Percentiles rank a stretch among this genome's conserved stretches.
These are phyloP conservation scores for Nettapus auritus DNA, from an alignment of 2,113 vertebrate species.

Conservation along the genomic window DNA sequence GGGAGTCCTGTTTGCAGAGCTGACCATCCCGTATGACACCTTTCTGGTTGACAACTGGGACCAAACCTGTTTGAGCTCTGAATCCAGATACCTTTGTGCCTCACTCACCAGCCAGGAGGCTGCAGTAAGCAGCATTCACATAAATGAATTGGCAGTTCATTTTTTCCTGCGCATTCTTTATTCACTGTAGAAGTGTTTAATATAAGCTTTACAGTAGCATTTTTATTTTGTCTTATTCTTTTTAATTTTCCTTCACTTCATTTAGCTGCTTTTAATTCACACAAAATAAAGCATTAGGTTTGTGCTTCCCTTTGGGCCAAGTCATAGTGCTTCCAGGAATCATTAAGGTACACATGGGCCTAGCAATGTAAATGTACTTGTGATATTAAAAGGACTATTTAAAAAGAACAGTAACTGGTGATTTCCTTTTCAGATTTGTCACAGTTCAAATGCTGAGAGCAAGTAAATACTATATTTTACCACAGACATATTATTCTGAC, in stretches of 20 bases:
- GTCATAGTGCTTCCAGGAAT: constrained; percentile 44
- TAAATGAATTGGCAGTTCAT: not conserved
- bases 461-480: constrained; percentile 53
- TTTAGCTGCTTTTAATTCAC: constrained; percentile 60
- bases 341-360: constrained; percentile 53
- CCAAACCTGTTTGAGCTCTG: not conserved
- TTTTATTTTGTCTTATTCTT: constrained; percentile 43
- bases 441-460: constrained; percentile 49
- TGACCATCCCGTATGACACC: not conserved
- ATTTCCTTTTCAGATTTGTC: constrained; percentile 55
- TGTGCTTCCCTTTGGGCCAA: constrained; percentile 62
- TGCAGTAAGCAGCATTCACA: not conserved
- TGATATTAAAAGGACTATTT: constrained; percentile 63
- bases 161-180: not conserved
- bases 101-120: not conserved
- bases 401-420: constrained; percentile 46
- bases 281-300: constrained; percentile 25
- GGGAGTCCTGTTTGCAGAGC: not conserved
- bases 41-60: not conserved
- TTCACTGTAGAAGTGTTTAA: constrained; percentile 15
- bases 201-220: not conserved
- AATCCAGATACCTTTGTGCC: not conserved
- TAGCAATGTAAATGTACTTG: constrained; percentile 44
- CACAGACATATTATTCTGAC: constrained; percentile 47
- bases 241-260: constrained; percentile 54